Evolutionary conservation across 2,888 invertebrate species (phyloP).

Genomic region (Catonia carolina): DNA sequence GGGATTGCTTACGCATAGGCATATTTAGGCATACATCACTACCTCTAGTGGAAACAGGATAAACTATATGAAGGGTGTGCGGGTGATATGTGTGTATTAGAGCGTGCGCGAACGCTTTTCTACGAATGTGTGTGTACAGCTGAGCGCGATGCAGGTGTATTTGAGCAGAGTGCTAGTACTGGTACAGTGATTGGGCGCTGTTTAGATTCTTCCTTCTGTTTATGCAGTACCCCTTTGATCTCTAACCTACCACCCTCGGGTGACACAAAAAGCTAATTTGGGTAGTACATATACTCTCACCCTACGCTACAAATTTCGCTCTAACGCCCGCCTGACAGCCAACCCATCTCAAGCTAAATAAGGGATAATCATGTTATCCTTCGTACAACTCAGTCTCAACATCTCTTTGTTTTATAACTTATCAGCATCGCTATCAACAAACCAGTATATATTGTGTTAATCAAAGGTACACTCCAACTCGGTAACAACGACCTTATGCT

Average conservation of each 20-base stretch:
- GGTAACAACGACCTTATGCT: too few relatives aligned
- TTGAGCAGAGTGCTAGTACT: slow-evolving; percentile 4
- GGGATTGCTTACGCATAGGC: too few relatives aligned
- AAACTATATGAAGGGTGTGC: too few relatives aligned
- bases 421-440: background rate
- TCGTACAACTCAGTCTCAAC: background rate
- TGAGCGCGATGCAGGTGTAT: slow-evolving; percentile 6
- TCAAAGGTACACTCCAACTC: too few relatives aligned
- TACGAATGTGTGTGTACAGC: too few relatives aligned
- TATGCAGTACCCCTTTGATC: slow-evolving; percentile 12
- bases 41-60: too few relatives aligned
- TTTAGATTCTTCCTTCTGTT: slow-evolving; percentile 14
- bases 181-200: slow-evolving; percentile 9
- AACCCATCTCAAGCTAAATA: slow-evolving; percentile 4
- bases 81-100: too few relatives aligned
- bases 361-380: slow-evolving; percentile 10
- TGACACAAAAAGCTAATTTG: slow-evolving; percentile 14
- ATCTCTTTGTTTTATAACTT: background rate
- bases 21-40: too few relatives aligned
- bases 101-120: too few relatives aligned
- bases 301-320: too few relatives aligned
- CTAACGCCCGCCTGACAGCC: too few relatives aligned
- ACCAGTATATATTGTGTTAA: too few relatives aligned
- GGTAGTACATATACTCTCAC: slow-evolving; percentile 3
- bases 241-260: slow-evolving; percentile 5